Conservation (phyloP, 2,797 vertebrate species). For the Oophaga sylvatica region DNA sequence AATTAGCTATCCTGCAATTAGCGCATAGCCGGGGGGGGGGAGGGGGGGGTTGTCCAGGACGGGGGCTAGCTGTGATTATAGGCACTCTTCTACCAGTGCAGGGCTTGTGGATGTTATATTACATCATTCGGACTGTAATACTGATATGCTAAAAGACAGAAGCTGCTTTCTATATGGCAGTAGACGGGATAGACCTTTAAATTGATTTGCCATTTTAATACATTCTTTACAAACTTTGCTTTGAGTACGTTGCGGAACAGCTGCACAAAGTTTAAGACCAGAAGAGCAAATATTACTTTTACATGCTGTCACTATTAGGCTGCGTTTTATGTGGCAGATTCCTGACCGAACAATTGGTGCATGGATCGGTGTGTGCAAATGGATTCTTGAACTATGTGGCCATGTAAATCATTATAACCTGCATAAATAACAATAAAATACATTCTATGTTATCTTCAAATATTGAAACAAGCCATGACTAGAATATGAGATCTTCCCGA, state of each 20-base stretch:
- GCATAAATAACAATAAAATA: neutral
- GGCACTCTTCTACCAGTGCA: constrained; percentile 39
- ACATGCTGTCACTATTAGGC: neutral
- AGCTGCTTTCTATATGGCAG: constrained; percentile 26
- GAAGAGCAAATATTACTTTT: constrained; percentile 6
- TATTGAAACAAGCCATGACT: neutral
- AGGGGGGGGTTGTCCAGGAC: constrained; percentile 20
- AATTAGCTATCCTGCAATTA: constrained; percentile 28
- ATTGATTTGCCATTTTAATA: constrained; percentile 28
- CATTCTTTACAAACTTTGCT: constrained; percentile 21
- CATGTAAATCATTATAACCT: constrained; percentile 13
- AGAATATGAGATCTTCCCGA: neutral
- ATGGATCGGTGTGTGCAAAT: neutral
- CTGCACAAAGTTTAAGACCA: neutral
- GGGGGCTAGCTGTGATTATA: constrained; percentile 47
- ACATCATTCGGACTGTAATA: neutral
- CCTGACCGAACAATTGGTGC: neutral
- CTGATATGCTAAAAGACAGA: constrained; percentile 40
- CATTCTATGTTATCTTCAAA: constrained; percentile 12
- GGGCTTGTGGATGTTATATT: constrained; percentile 4
- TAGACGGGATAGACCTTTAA: constrained; percentile 13
- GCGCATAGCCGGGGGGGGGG: constrained; percentile 41
- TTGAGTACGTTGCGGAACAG: constrained; percentile 10
- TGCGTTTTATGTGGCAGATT: neutral
- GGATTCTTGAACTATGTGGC: neutral